A percentile compares a stretch with the other conserved stretches of the same genome.
Evolutionary conservation across 2,888 invertebrate species (phyloP).

Genomic region (Ceratothoa steindachneri): DNA sequence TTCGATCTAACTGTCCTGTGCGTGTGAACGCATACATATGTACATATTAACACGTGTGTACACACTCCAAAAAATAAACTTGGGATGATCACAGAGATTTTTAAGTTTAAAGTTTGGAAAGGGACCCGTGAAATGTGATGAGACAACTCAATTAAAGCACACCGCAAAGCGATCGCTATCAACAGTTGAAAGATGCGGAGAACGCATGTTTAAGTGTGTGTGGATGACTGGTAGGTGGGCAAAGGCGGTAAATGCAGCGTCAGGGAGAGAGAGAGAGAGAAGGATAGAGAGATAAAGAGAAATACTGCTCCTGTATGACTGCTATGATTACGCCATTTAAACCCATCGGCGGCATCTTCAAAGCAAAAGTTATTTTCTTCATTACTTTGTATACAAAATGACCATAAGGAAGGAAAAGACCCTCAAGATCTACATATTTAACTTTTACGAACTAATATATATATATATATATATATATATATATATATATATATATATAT

Average conservation of each 20-base stretch:
- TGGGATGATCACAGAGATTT: conserved; percentile 1
- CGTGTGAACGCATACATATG: background rate
- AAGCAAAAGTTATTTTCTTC: too few relatives aligned
- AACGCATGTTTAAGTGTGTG: conserved; percentile 2
- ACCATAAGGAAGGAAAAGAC: too few relatives aligned
- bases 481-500: conserved; percentile 1
- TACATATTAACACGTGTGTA: background rate
- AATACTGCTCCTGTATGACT: too few relatives aligned
- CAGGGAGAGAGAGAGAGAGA: conserved; percentile 11
- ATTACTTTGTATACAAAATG: too few relatives aligned
- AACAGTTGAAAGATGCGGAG: too few relatives aligned
- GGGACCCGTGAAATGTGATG: background rate
- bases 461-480: too few relatives aligned
- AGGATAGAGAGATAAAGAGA: background rate
- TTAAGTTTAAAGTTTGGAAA: conserved; percentile 5
- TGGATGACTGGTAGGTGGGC: too few relatives aligned
- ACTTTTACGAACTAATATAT: too few relatives aligned
- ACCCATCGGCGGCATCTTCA: too few relatives aligned
- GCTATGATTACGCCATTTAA: too few relatives aligned
- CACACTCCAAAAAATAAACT: background rate
- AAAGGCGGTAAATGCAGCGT: too few relatives aligned
- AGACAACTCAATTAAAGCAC: conserved; percentile 6
- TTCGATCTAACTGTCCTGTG: conserved; percentile 3
- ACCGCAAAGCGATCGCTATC: background rate
- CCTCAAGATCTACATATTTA: too few relatives aligned